phyloP scores from a whole-genome alignment of 2,113 vertebrate genomes.

The Aspidoscelis tigris region DNA sequence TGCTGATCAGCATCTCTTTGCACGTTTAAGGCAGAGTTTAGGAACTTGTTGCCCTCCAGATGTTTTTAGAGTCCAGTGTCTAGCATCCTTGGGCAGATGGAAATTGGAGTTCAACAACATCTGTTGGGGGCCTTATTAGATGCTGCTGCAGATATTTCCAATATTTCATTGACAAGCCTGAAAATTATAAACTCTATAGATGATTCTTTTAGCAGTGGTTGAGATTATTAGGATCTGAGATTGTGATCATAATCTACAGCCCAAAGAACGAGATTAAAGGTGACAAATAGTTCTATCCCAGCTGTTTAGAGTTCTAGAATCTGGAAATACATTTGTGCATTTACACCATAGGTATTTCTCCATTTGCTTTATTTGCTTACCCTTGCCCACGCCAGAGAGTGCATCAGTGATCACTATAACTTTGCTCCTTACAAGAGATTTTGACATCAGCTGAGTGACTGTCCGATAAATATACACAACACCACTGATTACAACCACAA shows the following conservation, averaged over 20 bases:
- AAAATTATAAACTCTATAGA: neutral
- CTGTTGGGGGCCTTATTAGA: neutral
- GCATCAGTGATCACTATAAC: slow-evolving; percentile 95
- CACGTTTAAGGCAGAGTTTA: no score
- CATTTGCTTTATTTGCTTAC: slow-evolving; percentile 75
- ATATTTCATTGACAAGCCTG: neutral
- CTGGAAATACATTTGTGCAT: neutral
- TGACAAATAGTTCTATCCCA: neutral
- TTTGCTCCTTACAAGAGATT: slow-evolving; percentile 91
- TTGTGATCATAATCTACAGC: neutral
- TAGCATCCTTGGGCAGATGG: no score
- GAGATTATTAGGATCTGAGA: neutral
- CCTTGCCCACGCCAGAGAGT: slow-evolving; percentile 88
- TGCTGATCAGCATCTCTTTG: neutral
- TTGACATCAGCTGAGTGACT: slow-evolving; percentile 86
- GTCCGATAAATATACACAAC: slow-evolving; percentile 91
- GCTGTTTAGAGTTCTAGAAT: neutral
- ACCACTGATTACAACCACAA: slow-evolving; percentile 87
- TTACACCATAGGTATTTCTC: neutral
- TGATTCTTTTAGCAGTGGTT: neutral
- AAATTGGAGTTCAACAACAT: no score
- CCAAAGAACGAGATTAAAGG: neutral
- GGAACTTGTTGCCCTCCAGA: no score
- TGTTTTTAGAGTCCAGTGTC: no score
- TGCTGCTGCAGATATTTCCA: neutral